Evolutionary conservation across 2,797 vertebrate species (phyloP).

Genomic region (Australoheros facetus): DNA sequence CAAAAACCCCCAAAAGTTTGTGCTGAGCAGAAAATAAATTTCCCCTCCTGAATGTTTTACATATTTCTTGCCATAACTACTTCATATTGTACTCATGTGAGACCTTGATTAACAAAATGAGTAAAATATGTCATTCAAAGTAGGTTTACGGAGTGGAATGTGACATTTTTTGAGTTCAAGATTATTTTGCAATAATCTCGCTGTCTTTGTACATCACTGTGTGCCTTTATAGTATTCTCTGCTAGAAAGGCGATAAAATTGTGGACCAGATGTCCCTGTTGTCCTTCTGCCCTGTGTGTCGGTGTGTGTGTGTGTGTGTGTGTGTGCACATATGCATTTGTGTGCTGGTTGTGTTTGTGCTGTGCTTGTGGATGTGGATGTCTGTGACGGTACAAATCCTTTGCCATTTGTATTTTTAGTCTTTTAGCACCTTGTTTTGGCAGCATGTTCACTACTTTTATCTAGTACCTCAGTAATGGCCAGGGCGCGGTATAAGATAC

Average conservation of each 20-base stretch:
- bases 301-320: neutral
- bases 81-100: constrained; percentile 31
- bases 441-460: constrained; percentile 71
- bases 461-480: constrained; percentile 68
- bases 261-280: constrained; percentile 64
- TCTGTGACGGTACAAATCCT: constrained; percentile 27
- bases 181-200: constrained; percentile 36
- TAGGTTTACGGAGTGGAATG: constrained; percentile 17
- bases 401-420: constrained; percentile 61
- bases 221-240: constrained; percentile 43
- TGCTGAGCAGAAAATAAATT: constrained; percentile 24
- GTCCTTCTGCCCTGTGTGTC: constrained; percentile 51
- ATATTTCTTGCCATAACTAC: constrained; percentile 48
- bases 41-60: constrained; percentile 6
- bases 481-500: constrained; percentile 41
- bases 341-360: constrained; percentile 8
- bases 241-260: constrained; percentile 58
- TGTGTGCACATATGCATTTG: neutral
- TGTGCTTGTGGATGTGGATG: neutral
- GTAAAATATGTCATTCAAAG: constrained; percentile 33
- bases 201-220: constrained; percentile 47
- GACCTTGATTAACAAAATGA: constrained; percentile 59
- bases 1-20: constrained; percentile 8
- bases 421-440: constrained; percentile 79
- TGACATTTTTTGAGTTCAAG: constrained; percentile 40